Evolutionary conservation across 2,888 invertebrate genomes (phyloP).

Genomic region (Exocentrus adspersus): DNA sequence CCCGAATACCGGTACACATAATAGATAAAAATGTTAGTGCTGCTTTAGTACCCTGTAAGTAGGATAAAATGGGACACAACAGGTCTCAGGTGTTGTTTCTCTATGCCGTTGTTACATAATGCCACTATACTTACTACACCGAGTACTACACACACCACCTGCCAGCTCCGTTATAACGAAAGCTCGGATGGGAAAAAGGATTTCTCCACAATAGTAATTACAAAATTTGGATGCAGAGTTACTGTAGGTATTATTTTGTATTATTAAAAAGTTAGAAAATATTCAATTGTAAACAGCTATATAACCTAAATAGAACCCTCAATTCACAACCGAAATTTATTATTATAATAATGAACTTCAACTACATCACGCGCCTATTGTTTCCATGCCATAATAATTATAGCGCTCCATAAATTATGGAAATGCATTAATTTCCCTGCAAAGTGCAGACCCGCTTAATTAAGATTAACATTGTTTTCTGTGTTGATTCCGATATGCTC

Average conservation of each 20-base stretch:
- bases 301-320: no score
- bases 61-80: not conserved
- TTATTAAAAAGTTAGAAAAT: no score
- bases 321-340: not conserved
- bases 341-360: not conserved
- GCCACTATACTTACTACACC: no score
- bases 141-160: no score
- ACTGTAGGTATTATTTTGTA: no score
- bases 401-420: conserved; percentile 8
- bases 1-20: no score
- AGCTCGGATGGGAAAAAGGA: no score
- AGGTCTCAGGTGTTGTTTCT: conserved; percentile 21
- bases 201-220: no score
- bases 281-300: no score
- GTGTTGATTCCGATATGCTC: not conserved
- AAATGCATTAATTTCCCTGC: conserved; percentile 18
- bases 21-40: conserved; percentile 1
- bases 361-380: conserved; percentile 9
- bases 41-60: not conserved
- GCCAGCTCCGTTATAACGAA: no score
- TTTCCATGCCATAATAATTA: not conserved
- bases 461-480: conserved; percentile 14
- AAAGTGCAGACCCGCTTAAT: conserved; percentile 3
- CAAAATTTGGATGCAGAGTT: no score
- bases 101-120: conserved; percentile 7